Evolutionary conservation across 1,140 invertebrate species (phyloP).

Genomic region (Conus ventricosus): DNA sequence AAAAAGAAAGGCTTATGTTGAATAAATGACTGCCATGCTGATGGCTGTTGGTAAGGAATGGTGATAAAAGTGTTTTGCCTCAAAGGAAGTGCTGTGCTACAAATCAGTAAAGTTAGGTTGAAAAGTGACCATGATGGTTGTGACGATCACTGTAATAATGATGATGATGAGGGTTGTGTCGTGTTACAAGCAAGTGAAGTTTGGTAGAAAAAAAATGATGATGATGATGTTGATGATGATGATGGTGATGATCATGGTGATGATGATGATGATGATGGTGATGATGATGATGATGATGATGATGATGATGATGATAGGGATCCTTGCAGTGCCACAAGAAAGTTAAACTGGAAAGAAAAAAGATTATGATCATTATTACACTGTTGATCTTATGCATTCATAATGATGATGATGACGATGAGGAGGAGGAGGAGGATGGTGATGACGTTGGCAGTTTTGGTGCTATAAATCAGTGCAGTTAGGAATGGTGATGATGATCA

Average conservation of each 20-base stretch:
- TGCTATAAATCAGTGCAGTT: too few relatives aligned
- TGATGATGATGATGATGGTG: constrained; percentile 89
- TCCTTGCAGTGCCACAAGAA: constrained; percentile 80
- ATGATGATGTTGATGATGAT: constrained; percentile 77
- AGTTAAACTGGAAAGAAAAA: constrained; percentile 85
- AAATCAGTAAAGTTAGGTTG: constrained; percentile 91
- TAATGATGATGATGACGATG: too few relatives aligned
- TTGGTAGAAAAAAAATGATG: constrained; percentile 75
- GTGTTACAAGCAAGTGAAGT: too few relatives aligned
- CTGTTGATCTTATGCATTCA: background rate
- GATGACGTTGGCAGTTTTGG: too few relatives aligned
- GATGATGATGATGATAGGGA: constrained; percentile 98
- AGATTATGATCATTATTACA: constrained; percentile 74
- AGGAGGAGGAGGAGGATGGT: too few relatives aligned
- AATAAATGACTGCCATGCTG: too few relatives aligned
- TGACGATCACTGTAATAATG: constrained; percentile 86
- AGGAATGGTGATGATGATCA: too few relatives aligned
- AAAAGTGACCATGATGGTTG: constrained; percentile 69
- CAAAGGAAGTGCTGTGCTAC: constrained; percentile 82
- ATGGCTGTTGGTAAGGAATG: too few relatives aligned
- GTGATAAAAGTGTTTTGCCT: too few relatives aligned
- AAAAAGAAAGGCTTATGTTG: too few relatives aligned
- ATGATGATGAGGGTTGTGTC: constrained; percentile 83
- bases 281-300: constrained; percentile 88
- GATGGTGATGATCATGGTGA: constrained; percentile 89